phyloP scores from a whole-genome alignment of 2,113 vertebrate species.

The Electrona antarctica region DNA sequence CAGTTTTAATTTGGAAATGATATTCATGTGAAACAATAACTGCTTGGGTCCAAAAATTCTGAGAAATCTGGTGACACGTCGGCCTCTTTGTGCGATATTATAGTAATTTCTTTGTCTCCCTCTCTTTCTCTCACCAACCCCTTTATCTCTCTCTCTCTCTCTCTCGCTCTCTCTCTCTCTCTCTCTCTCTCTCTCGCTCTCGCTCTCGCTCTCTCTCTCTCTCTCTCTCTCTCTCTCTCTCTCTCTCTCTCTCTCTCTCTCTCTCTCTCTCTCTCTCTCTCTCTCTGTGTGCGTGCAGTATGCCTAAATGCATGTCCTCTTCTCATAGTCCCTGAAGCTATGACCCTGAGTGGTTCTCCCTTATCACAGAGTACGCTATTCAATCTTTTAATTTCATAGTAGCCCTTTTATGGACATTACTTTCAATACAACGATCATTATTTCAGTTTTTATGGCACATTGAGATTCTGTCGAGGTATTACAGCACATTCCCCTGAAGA shows the following conservation, averaged over 20 bases:
- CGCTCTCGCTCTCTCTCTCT: not conserved
- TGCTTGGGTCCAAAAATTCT: too few species aligned
- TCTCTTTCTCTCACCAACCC: conserved; percentile 17
- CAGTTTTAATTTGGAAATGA: too few species aligned
- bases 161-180: conserved; percentile 18
- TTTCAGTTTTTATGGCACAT: conserved; percentile 58
- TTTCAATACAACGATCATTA: conserved; percentile 22
- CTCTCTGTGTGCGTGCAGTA: too few species aligned
- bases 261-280: conserved; percentile 31
- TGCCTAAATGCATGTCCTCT: too few species aligned
- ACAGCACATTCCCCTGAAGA: conserved; percentile 45
- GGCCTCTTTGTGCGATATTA: too few species aligned
- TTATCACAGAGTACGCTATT: not conserved
- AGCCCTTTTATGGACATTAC: not conserved
- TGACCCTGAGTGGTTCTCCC: not conserved
- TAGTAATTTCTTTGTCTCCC: too few species aligned
- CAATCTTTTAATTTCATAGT: conserved; percentile 29
- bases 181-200: conserved; percentile 1
- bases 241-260: conserved; percentile 6
- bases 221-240: not conserved
- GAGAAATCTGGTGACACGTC: too few species aligned
- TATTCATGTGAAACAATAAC: too few species aligned
- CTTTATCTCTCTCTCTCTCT: conserved; percentile 28
- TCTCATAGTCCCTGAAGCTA: conserved; percentile 4
- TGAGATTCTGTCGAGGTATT: conserved; percentile 45